These are phyloP conservation scores for Cetoscarus ocellatus DNA, from an alignment of 2,797 vertebrate genomes.

Conservation along the genomic window DNA sequence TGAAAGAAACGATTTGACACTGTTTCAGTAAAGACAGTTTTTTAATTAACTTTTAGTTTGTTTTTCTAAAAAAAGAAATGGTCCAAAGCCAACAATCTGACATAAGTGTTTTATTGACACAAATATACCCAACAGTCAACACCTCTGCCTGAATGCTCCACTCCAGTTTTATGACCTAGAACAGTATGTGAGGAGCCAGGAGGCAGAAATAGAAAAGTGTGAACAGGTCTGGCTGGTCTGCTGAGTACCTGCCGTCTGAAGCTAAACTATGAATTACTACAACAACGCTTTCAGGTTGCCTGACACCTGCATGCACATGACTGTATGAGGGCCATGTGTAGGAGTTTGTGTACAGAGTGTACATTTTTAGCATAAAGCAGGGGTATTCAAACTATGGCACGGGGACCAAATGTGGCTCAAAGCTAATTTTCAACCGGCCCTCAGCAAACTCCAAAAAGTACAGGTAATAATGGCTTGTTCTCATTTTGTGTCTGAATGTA, in stretches of 20 bases:
- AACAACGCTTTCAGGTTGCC: constrained; percentile 38
- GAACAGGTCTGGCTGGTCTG: constrained; percentile 66
- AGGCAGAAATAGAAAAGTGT: constrained; percentile 62
- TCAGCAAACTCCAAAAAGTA: too few species aligned
- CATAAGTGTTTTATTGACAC: constrained; percentile 30
- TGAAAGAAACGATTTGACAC: not conserved
- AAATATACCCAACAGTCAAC: constrained; percentile 54
- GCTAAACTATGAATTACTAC: constrained; percentile 22
- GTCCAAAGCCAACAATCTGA: not conserved
- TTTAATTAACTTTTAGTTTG: not conserved
- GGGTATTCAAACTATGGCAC: too few species aligned
- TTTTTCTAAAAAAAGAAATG: not conserved
- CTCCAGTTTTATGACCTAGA: constrained; percentile 52
- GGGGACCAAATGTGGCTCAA: too few species aligned
- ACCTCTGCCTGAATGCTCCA: constrained; percentile 28
- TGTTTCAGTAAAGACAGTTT: not conserved
- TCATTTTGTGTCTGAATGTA: too few species aligned
- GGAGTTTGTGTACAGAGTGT: not conserved
- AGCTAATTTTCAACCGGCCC: too few species aligned
- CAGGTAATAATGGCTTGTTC: too few species aligned
- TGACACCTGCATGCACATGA: constrained; percentile 4
- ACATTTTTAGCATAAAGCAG: constrained; percentile 9
- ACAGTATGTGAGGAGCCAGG: constrained; percentile 57
- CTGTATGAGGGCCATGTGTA: not conserved
- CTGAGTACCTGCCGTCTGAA: constrained; percentile 25